phyloP scores from a whole-genome alignment of 2,797 vertebrate genomes.

The Lepilemur septentrionalis region DNA sequence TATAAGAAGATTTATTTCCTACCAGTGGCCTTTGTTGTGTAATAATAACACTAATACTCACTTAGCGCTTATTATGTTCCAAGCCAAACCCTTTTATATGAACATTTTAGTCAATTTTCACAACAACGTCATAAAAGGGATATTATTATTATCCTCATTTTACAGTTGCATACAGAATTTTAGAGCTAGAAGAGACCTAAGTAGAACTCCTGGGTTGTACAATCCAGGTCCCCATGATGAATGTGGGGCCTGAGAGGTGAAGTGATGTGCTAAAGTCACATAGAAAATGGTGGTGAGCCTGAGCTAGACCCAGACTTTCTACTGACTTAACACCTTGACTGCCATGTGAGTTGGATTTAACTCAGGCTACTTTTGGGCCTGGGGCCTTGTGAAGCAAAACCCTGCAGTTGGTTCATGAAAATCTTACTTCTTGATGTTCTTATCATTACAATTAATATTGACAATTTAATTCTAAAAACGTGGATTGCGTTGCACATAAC shows the following conservation, averaged over 20 bases:
- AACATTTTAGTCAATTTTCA: not conserved
- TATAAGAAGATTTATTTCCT: not conserved
- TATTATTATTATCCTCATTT: conserved; percentile 39
- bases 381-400: too few relatives aligned
- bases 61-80: not conserved
- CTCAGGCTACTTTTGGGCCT: too few relatives aligned
- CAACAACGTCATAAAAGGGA: not conserved
- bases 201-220: not conserved
- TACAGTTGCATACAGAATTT: not conserved
- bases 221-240: not conserved
- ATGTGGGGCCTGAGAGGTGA: not conserved
- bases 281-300: not conserved
- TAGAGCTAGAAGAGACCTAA: not conserved
- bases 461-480: too few relatives aligned
- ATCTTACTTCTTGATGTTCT: too few relatives aligned
- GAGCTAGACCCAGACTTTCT: not conserved
- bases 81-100: not conserved
- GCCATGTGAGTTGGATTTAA: too few relatives aligned
- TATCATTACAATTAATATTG: too few relatives aligned
- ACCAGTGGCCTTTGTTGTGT: not conserved
- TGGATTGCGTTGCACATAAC: too few relatives aligned
- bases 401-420: too few relatives aligned
- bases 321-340: not conserved
- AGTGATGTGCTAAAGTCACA: not conserved
- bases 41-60: not conserved